A percentile compares a stretch with the other conserved stretches of the same genome.
Conservation (phyloP, 1,140 invertebrate genomes). For the Pseudomyrmex flavicornis region DNA sequence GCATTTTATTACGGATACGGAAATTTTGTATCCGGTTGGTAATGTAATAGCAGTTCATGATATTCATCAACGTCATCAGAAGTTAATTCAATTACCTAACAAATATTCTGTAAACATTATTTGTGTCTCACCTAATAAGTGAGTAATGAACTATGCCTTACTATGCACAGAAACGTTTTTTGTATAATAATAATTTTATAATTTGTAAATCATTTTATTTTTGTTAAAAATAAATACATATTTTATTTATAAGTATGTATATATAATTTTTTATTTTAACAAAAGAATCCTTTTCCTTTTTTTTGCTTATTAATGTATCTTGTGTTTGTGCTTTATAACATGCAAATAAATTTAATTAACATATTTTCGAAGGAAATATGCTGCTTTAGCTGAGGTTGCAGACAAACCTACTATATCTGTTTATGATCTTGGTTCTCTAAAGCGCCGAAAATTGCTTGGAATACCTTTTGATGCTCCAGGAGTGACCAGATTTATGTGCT, state of each 20-base stretch:
- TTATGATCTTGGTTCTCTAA: slow-evolving; percentile 88
- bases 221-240: not conserved
- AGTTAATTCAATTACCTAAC: slow-evolving; percentile 83
- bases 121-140: slow-evolving; percentile 88
- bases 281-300: not conserved
- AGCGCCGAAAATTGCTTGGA: slow-evolving; percentile 87
- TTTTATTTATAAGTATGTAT: too few relatives aligned
- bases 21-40: slow-evolving; percentile 89
- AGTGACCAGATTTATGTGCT: slow-evolving; percentile 88
- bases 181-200: not conserved
- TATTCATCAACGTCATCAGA: slow-evolving; percentile 82
- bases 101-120: slow-evolving; percentile 86
- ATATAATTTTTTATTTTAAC: too few relatives aligned
- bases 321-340: not conserved
- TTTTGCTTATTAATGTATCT: not conserved
- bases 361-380: slow-evolving; percentile 84
- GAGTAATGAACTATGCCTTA: slow-evolving; percentile 70
- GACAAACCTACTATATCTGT: slow-evolving; percentile 87
- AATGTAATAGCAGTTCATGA: slow-evolving; percentile 89
- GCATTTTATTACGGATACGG: slow-evolving; percentile 88
- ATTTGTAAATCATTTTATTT: not conserved
- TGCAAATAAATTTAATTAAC: slow-evolving; percentile 8
- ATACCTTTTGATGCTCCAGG: slow-evolving; percentile 85
- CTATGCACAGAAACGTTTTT: not conserved
- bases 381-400: slow-evolving; percentile 85